A percentile compares a stretch with the other conserved stretches of the same genome.
Evolutionary conservation across 2,113 vertebrate species (phyloP).

Genomic region (Chelonoidis abingdonii): DNA sequence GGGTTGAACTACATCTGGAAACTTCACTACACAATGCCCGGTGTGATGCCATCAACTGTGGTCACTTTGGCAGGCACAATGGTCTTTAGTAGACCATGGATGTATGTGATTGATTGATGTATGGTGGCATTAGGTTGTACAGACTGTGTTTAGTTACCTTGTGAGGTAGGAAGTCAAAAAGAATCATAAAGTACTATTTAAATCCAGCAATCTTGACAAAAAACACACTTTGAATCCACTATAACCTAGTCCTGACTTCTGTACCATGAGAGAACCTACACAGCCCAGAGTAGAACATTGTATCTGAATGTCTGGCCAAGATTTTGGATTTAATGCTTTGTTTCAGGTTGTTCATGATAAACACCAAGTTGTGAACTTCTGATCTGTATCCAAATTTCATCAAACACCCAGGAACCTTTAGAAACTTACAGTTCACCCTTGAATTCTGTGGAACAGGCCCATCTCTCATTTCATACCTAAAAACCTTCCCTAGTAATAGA

Average conservation of each 20-base stretch:
- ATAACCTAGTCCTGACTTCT: background rate
- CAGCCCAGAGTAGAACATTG: background rate
- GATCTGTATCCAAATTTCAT: too few species aligned
- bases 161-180: background rate
- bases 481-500: slow-evolving; percentile 1
- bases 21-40: background rate
- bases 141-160: background rate
- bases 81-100: background rate
- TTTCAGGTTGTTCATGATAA: too few species aligned
- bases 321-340: too few species aligned
- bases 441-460: slow-evolving; percentile 12
- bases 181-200: background rate
- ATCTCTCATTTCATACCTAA: slow-evolving; percentile 11
- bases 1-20: background rate
- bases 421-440: background rate
- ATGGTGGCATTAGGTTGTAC: background rate
- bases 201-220: background rate
- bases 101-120: background rate
- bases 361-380: too few species aligned
- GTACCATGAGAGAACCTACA: background rate
- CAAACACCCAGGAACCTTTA: background rate
- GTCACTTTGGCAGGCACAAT: background rate
- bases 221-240: background rate
- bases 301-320: background rate
- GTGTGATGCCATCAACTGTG: background rate